Evolutionary conservation across 2,888 invertebrate genomes (phyloP).

Genomic region (Erynnis tages): DNA sequence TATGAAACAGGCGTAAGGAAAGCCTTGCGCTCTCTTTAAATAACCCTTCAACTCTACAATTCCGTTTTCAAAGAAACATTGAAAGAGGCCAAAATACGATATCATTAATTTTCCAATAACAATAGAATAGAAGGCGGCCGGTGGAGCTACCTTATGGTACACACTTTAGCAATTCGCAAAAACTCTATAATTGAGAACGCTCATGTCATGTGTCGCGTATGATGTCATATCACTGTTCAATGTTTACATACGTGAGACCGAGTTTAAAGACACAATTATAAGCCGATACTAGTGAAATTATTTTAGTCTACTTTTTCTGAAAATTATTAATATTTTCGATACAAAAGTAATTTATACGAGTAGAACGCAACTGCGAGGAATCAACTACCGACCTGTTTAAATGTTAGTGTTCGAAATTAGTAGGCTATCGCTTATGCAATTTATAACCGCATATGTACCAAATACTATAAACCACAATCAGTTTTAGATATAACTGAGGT

Average conservation of each 20-base stretch:
- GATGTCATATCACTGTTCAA: constrained; percentile 1
- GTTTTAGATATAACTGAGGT: too few species aligned
- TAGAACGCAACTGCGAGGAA: too few species aligned
- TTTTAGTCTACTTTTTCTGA: too few species aligned
- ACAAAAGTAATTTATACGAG: too few species aligned
- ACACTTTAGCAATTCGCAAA: neutral
- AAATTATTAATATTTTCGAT: too few species aligned
- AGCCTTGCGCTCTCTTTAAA: neutral
- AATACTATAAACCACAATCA: too few species aligned
- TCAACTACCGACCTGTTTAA: too few species aligned
- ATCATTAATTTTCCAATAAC: neutral
- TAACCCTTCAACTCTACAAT: neutral
- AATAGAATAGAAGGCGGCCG: constrained; percentile 11
- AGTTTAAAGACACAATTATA: neutral
- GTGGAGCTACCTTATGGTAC: constrained; percentile 17
- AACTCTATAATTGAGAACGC: neutral
- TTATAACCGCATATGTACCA: too few species aligned
- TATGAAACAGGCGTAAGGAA: neutral
- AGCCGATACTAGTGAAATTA: too few species aligned
- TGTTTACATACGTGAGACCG: neutral
- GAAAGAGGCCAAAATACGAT: constrained; percentile 4
- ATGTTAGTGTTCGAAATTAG: too few species aligned
- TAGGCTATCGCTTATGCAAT: too few species aligned
- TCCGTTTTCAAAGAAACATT: neutral
- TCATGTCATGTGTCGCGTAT: neutral